Evolutionary conservation across 2,797 vertebrate species (phyloP).

Genomic region (Acomys russatus): DNA sequence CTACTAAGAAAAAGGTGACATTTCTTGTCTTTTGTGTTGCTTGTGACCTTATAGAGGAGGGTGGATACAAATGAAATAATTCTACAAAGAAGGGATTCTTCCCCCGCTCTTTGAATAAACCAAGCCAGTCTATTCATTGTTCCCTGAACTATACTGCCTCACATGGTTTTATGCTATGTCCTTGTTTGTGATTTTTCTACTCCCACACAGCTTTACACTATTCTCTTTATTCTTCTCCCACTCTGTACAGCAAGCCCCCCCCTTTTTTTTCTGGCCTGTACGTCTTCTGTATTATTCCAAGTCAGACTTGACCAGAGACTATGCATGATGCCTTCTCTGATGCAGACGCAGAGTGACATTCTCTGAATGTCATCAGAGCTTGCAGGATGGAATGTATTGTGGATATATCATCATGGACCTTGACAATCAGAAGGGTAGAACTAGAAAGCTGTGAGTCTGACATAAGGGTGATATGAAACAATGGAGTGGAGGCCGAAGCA

Average conservation of each 20-base stretch:
- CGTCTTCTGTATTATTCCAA: neutral
- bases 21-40: neutral
- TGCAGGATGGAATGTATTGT: neutral
- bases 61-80: neutral
- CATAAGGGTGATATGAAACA: neutral
- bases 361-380: neutral
- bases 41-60: neutral
- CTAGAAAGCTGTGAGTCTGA: neutral
- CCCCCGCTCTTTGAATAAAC: neutral
- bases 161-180: neutral
- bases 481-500: neutral
- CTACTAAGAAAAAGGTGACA: neutral
- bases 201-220: neutral
- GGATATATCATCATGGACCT: neutral
- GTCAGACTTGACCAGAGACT: neutral
- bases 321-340: neutral
- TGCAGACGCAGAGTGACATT: neutral
- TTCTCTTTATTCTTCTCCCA: neutral
- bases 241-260: neutral
- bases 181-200: neutral
- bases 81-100: neutral
- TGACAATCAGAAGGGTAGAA: no score
- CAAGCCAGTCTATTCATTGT: neutral
- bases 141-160: neutral
- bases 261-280: neutral